phyloP scores from a whole-genome alignment of 2,797 vertebrate species.

The Pseudochaenichthys georgianus region DNA sequence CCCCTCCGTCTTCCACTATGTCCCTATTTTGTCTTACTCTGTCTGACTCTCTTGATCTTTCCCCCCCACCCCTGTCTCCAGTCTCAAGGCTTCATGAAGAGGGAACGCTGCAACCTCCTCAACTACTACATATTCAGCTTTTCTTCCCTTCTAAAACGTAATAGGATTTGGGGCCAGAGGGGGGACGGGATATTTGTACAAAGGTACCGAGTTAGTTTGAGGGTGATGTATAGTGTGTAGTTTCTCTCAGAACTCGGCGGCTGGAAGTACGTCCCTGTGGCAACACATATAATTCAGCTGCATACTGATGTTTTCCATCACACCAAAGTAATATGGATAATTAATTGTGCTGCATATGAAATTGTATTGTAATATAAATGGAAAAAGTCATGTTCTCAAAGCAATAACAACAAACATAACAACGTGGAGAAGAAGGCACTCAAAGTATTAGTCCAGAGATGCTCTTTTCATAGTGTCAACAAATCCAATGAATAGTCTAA shows the following conservation, averaged over 20 bases:
- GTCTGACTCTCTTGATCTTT: slow-evolving; percentile 1
- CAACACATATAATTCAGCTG: slow-evolving; percentile 11
- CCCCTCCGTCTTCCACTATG: slow-evolving; percentile 32
- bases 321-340: slow-evolving; percentile 1
- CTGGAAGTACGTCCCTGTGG: slow-evolving; percentile 9
- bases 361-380: not conserved
- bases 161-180: slow-evolving; percentile 73
- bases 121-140: slow-evolving; percentile 61
- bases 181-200: slow-evolving; percentile 53
- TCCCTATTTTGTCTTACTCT: slow-evolving; percentile 45
- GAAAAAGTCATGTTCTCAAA: not conserved
- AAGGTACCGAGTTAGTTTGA: slow-evolving; percentile 74
- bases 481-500: not conserved
- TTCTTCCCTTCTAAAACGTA: slow-evolving; percentile 55
- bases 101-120: slow-evolving; percentile 33
- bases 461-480: not conserved
- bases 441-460: not conserved
- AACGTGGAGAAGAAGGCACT: not conserved
- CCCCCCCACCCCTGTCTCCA: slow-evolving; percentile 5
- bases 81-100: slow-evolving; percentile 18
- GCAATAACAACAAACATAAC: not conserved
- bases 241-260: not conserved
- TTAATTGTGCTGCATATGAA: not conserved
- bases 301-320: slow-evolving; percentile 12
- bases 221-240: slow-evolving; percentile 43